Evolutionary conservation across 2,113 vertebrate species (phyloP).

Genomic region (Rhynchomys soricoides): DNA sequence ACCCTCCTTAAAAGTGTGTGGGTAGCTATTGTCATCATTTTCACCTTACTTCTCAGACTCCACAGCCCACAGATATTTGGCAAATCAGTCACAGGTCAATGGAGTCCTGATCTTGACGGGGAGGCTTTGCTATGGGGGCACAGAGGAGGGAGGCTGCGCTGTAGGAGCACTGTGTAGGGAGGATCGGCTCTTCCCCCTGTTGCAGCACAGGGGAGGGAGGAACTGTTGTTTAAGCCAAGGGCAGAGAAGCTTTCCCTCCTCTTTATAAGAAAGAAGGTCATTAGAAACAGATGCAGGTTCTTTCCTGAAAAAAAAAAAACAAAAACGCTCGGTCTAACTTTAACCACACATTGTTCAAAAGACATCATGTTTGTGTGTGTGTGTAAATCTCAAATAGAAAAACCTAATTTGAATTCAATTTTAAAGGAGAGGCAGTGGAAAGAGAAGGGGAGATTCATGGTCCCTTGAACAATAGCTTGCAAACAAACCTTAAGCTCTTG

Average conservation of each 20-base stretch:
- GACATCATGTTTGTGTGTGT: not conserved
- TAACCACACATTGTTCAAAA: conserved; percentile 49
- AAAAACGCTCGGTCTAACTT: conserved; percentile 49
- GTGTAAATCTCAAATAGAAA: conserved; percentile 52
- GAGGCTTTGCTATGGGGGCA: not conserved
- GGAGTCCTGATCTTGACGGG: not conserved
- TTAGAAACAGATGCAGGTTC: conserved; percentile 51
- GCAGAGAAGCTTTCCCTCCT: not conserved
- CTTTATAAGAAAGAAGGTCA: conserved; percentile 32
- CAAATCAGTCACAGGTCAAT: not conserved
- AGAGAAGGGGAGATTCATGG: conserved; percentile 32
- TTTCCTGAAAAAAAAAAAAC: conserved; percentile 35
- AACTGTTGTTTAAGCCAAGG: not conserved
- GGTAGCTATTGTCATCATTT: not conserved
- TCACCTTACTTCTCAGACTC: not conserved
- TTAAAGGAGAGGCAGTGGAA: not conserved
- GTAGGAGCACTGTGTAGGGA: not conserved
- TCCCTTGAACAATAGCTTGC: conserved; percentile 50
- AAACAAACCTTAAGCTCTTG: conserved; percentile 63
- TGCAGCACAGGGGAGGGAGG: not conserved
- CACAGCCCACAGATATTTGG: conserved; percentile 50
- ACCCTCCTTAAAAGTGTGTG: not conserved
- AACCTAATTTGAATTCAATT: conserved; percentile 64
- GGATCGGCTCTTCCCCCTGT: no score
- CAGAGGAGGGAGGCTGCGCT: not conserved